These are phyloP conservation scores for Gadus macrocephalus DNA, from an alignment of 2,113 vertebrate species.

Conservation along the genomic window DNA sequence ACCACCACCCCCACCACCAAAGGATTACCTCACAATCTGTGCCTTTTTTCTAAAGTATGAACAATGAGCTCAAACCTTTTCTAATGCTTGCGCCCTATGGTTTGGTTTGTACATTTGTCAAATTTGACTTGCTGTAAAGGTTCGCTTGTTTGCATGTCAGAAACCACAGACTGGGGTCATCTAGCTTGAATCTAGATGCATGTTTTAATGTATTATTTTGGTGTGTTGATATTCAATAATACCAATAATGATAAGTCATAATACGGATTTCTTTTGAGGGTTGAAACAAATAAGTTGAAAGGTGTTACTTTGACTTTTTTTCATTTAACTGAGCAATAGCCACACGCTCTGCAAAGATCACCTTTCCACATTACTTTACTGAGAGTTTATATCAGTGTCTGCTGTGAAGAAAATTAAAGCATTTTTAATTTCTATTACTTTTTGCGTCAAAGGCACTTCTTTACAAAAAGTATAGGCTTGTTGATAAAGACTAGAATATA, in stretches of 20 bases:
- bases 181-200: neutral
- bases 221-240: slow-evolving; percentile 8
- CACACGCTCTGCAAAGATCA: slow-evolving; percentile 4
- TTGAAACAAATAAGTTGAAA: neutral
- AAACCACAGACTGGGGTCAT: neutral
- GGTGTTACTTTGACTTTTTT: slow-evolving; percentile 15
- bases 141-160: slow-evolving; percentile 10
- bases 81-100: slow-evolving; percentile 23
- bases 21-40: slow-evolving; percentile 46
- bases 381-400: slow-evolving; percentile 44
- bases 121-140: slow-evolving; percentile 28
- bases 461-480: neutral
- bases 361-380: slow-evolving; percentile 28
- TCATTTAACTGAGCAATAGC: slow-evolving; percentile 59
- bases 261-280: no score
- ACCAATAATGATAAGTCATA: slow-evolving; percentile 3
- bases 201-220: neutral
- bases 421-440: slow-evolving; percentile 35
- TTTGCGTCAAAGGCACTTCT: neutral
- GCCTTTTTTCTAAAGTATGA: slow-evolving; percentile 43
- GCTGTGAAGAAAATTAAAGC: slow-evolving; percentile 54
- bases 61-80: slow-evolving; percentile 18
- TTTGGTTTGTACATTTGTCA: slow-evolving; percentile 44
- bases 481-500: neutral
- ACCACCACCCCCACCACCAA: slow-evolving; percentile 37